phyloP scores from a whole-genome alignment of 1,140 invertebrate species.

The Caenorhabditis remanei region DNA sequence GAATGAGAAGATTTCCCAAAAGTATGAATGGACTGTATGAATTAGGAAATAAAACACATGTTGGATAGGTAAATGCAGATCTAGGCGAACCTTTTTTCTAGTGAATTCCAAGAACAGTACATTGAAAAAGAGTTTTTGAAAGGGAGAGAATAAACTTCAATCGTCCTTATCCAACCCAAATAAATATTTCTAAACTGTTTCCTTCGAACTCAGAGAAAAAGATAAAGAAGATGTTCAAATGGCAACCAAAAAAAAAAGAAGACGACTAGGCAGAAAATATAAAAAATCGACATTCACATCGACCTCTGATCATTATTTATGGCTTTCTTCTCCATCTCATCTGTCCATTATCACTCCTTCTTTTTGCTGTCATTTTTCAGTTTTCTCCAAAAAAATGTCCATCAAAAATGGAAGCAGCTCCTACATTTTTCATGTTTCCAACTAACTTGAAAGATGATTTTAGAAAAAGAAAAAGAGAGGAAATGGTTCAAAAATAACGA shows the following conservation, averaged over 20 bases:
- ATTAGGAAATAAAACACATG: not conserved
- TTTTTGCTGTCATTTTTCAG: not conserved
- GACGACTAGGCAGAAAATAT: not conserved
- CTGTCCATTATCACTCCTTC: constrained; percentile 29
- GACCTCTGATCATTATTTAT: constrained; percentile 54
- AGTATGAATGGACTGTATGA: not conserved
- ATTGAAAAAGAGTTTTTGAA: no score
- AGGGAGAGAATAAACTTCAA: no score
- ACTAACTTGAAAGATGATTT: no score
- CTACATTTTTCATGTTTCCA: not conserved
- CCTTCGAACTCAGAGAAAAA: no score
- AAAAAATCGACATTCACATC: not conserved
- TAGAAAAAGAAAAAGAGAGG: not conserved
- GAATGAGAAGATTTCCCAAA: not conserved
- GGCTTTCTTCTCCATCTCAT: not conserved
- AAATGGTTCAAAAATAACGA: not conserved
- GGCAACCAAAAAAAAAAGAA: not conserved
- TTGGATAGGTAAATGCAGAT: no score
- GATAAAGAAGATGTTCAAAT: constrained; percentile 6
- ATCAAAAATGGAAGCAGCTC: not conserved
- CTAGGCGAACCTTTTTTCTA: no score
- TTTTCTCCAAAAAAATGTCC: constrained; percentile 7
- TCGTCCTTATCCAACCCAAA: no score
- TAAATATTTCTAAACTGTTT: no score
- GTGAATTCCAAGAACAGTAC: no score